Conservation (phyloP, 1,140 invertebrate species). For the Temnothorax longispinosus region DNA sequence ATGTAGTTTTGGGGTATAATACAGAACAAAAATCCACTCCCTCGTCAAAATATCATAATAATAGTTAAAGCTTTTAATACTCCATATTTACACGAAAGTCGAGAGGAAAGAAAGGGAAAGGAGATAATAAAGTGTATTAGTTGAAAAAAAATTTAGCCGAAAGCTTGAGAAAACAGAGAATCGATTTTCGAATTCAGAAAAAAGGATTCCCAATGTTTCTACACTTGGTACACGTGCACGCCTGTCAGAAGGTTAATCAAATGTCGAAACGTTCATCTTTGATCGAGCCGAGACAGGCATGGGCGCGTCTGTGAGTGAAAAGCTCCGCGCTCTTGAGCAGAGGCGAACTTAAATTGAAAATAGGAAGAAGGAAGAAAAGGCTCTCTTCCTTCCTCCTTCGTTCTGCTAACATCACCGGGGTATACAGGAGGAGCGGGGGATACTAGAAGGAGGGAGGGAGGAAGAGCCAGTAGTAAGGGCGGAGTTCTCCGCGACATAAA, state of each 20-base stretch:
- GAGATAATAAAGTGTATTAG: not conserved
- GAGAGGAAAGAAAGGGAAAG: not conserved
- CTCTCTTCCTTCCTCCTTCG: conserved; percentile 2
- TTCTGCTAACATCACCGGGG: conserved; percentile 48
- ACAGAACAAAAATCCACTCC: not conserved
- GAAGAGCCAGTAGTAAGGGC: conserved; percentile 32
- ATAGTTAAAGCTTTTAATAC: not conserved
- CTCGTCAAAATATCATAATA: not conserved
- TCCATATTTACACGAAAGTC: not conserved
- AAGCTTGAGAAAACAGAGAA: not conserved
- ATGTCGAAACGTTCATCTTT: conserved; percentile 69
- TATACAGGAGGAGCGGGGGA: conserved; percentile 55
- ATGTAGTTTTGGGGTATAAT: not conserved
- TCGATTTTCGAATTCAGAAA: conserved; percentile 1
- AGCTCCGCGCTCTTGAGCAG: conserved; percentile 56
- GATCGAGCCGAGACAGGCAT: conserved; percentile 61
- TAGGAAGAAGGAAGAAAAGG: conserved; percentile 8
- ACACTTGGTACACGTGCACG: conserved; percentile 7
- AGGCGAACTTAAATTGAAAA: conserved; percentile 78
- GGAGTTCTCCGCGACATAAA: conserved; percentile 65
- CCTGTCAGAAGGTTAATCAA: conserved; percentile 70
- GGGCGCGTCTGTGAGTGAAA: conserved; percentile 67
- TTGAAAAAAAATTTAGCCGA: not conserved
- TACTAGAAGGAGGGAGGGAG: conserved; percentile 23
- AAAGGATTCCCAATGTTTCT: not conserved